A percentile compares a stretch with the other conserved stretches of the same genome.
These are phyloP conservation scores for Nyctibius bracteatus DNA, from an alignment of 2,113 vertebrate genomes.

Conservation along the genomic window DNA sequence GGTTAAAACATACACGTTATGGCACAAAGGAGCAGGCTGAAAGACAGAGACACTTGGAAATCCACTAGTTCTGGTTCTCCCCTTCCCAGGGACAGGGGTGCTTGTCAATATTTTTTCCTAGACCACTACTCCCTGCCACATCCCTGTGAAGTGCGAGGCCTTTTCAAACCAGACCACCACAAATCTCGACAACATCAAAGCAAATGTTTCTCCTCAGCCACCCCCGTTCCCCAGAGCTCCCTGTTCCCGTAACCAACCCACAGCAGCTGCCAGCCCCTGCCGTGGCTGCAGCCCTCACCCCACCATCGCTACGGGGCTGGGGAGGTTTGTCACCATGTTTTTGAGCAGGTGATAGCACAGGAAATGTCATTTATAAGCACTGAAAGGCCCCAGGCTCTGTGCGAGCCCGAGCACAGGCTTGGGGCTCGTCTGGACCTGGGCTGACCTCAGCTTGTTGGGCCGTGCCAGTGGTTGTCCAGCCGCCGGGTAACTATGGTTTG, in stretches of 20 bases:
- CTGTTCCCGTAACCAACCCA: neutral
- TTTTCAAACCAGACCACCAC: neutral
- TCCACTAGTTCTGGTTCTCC: neutral
- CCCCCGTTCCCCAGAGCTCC: neutral
- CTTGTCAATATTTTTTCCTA: neutral
- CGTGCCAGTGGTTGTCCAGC: neutral
- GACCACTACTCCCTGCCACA: neutral
- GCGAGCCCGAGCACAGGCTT: neutral
- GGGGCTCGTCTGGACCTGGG: neutral
- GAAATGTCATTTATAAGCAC: neutral
- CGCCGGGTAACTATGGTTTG: neutral
- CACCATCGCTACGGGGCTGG: rapidly evolving
- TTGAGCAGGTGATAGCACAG: neutral
- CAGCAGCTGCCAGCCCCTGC: neutral
- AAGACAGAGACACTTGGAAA: constrained; percentile 25
- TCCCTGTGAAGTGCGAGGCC: neutral
- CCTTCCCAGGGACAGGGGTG: neutral
- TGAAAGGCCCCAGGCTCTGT: neutral
- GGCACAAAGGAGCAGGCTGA: constrained; percentile 52
- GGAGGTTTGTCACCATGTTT: neutral
- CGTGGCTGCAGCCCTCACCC: neutral
- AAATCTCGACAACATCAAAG: rapidly evolving
- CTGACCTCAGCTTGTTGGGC: neutral
- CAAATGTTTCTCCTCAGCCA: neutral
- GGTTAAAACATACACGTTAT: constrained; percentile 3